phyloP scores from a whole-genome alignment of 2,888 invertebrate species.

The Nyleta sp. region DNA sequence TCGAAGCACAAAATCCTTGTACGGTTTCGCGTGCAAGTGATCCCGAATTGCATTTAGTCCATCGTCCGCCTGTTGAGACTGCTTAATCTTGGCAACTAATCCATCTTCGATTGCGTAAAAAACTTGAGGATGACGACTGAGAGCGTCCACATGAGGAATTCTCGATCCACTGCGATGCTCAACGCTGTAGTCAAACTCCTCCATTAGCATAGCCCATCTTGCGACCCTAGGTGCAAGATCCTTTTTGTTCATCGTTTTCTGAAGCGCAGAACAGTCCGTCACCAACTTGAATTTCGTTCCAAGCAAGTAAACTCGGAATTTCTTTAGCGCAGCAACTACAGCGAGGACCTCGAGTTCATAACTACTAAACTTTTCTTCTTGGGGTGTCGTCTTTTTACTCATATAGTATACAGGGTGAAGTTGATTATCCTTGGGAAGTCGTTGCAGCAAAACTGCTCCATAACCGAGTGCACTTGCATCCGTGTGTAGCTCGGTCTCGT shows the following conservation, averaged over 20 bases:
- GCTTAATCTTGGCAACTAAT: neutral
- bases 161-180: conserved; percentile 29
- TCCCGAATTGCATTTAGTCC: conserved; percentile 14
- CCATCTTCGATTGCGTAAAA: conserved; percentile 3
- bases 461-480: neutral
- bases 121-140: conserved; percentile 27
- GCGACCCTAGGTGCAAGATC: conserved; percentile 38
- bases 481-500: conserved; percentile 8
- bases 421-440: conserved; percentile 3
- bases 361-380: conserved; percentile 39
- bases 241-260: conserved; percentile 51
- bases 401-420: neutral
- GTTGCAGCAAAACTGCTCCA: conserved; percentile 4
- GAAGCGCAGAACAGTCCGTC: conserved; percentile 33
- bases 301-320: conserved; percentile 53
- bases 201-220: conserved; percentile 39
- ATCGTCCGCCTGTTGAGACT: conserved; percentile 28
- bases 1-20: neutral
- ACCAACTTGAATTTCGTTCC: conserved; percentile 50
- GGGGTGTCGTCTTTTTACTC: conserved; percentile 5
- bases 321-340: conserved; percentile 62
- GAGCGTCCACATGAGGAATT: conserved; percentile 51
- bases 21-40: neutral
- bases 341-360: conserved; percentile 69
- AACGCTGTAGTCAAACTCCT: conserved; percentile 28